Evolutionary conservation across 2,797 vertebrate genomes (phyloP).

Genomic region (Dipus sagitta): DNA sequence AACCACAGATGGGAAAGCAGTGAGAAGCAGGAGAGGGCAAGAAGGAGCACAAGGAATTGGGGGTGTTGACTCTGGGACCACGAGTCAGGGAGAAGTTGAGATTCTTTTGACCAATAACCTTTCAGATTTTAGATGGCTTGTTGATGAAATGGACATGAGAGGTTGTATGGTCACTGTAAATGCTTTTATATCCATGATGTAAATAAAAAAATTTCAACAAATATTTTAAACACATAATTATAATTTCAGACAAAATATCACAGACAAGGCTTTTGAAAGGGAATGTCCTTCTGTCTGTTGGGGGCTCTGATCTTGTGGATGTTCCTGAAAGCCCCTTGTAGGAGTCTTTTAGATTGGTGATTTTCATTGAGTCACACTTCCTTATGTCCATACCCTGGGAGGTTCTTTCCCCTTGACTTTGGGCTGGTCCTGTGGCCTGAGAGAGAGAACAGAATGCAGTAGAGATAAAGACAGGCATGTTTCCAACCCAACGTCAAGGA

Average conservation of each 20-base stretch:
- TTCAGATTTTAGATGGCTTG: neutral
- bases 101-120: neutral
- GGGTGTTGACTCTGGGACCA: neutral
- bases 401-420: neutral
- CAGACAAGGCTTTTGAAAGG: neutral
- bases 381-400: neutral
- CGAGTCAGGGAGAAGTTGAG: neutral
- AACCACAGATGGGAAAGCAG: neutral
- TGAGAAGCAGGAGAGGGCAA: neutral
- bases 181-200: neutral
- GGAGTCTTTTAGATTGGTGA: neutral
- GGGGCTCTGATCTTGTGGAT: neutral
- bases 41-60: neutral
- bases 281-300: neutral
- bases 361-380: neutral
- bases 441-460: neutral
- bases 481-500: neutral
- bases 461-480: neutral
- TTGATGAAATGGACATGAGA: neutral
- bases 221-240: conserved; percentile 20
- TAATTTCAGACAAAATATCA: conserved; percentile 54
- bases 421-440: neutral
- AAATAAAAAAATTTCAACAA: conserved; percentile 19
- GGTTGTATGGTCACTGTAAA: neutral
- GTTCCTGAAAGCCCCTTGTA: neutral